phyloP scores from a whole-genome alignment of 2,888 invertebrate genomes.

The Orthonychiurus folsomi region DNA sequence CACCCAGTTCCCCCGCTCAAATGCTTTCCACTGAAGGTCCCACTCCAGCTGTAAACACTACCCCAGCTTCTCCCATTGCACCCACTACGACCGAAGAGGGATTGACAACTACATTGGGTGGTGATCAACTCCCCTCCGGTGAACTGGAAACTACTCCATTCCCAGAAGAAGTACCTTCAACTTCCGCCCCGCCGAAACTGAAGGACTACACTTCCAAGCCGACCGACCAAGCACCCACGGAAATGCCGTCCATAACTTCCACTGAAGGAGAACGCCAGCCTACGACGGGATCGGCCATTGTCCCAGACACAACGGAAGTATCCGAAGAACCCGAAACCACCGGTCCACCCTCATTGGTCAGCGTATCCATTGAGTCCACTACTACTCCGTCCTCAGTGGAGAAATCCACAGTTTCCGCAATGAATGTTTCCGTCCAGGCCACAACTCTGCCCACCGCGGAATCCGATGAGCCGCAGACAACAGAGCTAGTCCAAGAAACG shows the following conservation, averaged over 20 bases:
- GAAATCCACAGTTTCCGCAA: not conserved
- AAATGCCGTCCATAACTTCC: too few relatives aligned
- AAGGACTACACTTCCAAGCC: too few relatives aligned
- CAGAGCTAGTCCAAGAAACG: not conserved
- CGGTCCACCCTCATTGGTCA: too few relatives aligned
- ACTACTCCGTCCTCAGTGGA: not conserved
- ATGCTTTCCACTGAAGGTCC: slow-evolving; percentile 1
- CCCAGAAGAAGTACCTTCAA: not conserved
- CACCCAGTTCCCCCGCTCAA: too few relatives aligned
- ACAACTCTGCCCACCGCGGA: not conserved
- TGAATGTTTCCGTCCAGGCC: not conserved
- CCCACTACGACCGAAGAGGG: not conserved
- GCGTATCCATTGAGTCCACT: not conserved
- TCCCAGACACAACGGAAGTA: slow-evolving; percentile 12
- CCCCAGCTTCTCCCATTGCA: not conserved
- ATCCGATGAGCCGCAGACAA: not conserved
- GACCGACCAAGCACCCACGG: too few relatives aligned
- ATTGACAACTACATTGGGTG: not conserved
- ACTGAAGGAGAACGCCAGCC: too few relatives aligned
- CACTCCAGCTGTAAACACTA: not conserved
- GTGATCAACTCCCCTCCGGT: too few relatives aligned
- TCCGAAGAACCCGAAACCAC: slow-evolving; percentile 4
- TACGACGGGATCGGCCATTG: slow-evolving; percentile 5
- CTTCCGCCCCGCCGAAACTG: too few relatives aligned
- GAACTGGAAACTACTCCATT: not conserved